These are phyloP conservation scores for Troides helena DNA, from an alignment of 2,888 invertebrate species.

Conservation along the genomic window DNA sequence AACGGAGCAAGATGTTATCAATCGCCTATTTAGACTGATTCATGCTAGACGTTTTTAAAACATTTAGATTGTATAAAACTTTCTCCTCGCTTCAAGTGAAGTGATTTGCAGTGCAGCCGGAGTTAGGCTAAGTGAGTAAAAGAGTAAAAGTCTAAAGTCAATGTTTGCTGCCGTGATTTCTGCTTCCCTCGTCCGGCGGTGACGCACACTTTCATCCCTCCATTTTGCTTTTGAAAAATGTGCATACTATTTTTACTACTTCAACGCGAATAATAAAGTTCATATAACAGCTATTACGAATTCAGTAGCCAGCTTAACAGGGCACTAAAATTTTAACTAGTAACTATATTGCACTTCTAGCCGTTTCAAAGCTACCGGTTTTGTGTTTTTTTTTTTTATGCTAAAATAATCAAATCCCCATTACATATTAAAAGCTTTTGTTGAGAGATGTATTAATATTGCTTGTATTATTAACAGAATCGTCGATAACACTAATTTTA, in stretches of 20 bases:
- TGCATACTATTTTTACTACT: constrained; percentile 34
- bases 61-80: constrained; percentile 66
- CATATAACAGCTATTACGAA: constrained; percentile 26
- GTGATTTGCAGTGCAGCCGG: constrained; percentile 69
- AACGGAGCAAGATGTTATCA: constrained; percentile 49
- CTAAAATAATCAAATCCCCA: neutral
- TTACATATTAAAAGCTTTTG: neutral
- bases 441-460: neutral
- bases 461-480: neutral
- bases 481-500: neutral
- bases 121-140: constrained; percentile 75
- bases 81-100: constrained; percentile 58
- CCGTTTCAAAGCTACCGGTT: constrained; percentile 7
- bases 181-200: constrained; percentile 59
- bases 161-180: constrained; percentile 78
- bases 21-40: constrained; percentile 50
- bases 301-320: constrained; percentile 3
- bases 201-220: constrained; percentile 50
- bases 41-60: constrained; percentile 54
- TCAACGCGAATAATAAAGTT: constrained; percentile 29
- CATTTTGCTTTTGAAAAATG: constrained; percentile 35
- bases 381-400: neutral
- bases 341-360: constrained; percentile 18
- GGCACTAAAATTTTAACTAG: constrained; percentile 21
- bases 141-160: constrained; percentile 77